phyloP scores from a whole-genome alignment of 35 echinoderm and acorn worm genomes.

The Antedon bifida region DNA sequence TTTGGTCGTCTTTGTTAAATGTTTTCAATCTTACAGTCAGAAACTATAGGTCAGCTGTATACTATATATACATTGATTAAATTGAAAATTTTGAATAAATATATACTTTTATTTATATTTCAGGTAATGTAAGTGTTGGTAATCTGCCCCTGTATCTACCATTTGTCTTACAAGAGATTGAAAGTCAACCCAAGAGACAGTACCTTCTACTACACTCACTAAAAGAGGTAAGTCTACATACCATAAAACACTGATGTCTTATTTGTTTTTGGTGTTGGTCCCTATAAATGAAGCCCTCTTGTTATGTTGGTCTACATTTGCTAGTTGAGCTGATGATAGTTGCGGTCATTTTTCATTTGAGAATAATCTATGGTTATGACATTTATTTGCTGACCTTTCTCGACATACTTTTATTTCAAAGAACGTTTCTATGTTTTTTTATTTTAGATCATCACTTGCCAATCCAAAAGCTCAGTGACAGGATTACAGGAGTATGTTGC shows the following conservation, averaged over 20 bases:
- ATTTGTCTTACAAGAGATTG: constrained; percentile 85
- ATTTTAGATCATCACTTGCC: constrained; percentile 75
- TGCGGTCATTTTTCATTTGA: too few relatives aligned
- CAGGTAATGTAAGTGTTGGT: constrained; percentile 96
- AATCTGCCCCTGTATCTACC: constrained; percentile 91
- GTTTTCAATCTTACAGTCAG: too few relatives aligned
- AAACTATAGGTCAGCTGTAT: too few relatives aligned
- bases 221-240: constrained; percentile 59
- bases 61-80: too few relatives aligned
- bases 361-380: too few relatives aligned
- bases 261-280: too few relatives aligned
- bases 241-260: too few relatives aligned
- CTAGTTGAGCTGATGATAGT: too few relatives aligned
- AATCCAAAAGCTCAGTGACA: constrained; percentile 46
- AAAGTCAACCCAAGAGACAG: constrained; percentile 90
- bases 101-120: constrained; percentile 12
- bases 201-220: constrained; percentile 86
- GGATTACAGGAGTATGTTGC: constrained; percentile 73
- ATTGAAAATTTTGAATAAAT: too few relatives aligned
- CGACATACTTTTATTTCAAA: neutral
- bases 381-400: neutral
- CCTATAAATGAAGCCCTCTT: too few relatives aligned
- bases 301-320: too few relatives aligned
- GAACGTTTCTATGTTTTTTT: neutral
- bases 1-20: too few relatives aligned